Base-by-base conservation (phyloP, 2,797 vertebrate species). In the Poeciliopsis presidionis region DNA sequence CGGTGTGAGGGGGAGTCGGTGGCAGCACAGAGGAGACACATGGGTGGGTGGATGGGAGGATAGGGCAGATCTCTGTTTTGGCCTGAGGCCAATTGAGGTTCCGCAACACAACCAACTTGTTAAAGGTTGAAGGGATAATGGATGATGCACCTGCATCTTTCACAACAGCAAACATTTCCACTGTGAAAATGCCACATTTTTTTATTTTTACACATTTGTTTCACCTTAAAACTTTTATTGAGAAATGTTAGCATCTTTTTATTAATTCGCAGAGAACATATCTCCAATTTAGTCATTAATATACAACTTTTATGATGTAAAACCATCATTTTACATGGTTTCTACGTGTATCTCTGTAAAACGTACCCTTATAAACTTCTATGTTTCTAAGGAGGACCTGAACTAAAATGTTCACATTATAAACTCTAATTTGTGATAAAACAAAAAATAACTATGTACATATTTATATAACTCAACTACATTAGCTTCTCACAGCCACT, bases 11-110 rank as follows among this genome's bases (percentile, higher is more conserved):
- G 41, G 39, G 73, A 8, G 65, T 47, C 49, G 3, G 36, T 46
- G 67, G 74, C 65, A 30, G 70, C 47, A 14, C 39, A 13, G 36
- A 33, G 55, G 74, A 39, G 47, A 43, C 71, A 41, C 30, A 16
- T 28, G 41, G 69, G 53, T 14, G 72, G 73, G n/a, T 13, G 36
- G 33, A 33, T 33, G 33, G 33, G 33, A 45, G 71, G 71, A n/a
- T 11, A 49, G 49, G 77, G 81, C 79, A 79, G 77, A 73, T 76
- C 77, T 89, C 84, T 86, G 87, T 87, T 89, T 81, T 86, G 81
- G 81, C 90, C 92, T 7, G 46, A 89, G 87, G 92, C 85, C 77
- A 88, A 90, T 87, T 90, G 82, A 86, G 85, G 89, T 90, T 90
- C 88, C 57, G 75, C 75, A 22, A 51, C 90, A 89, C 57, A 75